phyloP scores from a whole-genome alignment of 2,113 vertebrate genomes.

The Gnathochromis pfefferi region DNA sequence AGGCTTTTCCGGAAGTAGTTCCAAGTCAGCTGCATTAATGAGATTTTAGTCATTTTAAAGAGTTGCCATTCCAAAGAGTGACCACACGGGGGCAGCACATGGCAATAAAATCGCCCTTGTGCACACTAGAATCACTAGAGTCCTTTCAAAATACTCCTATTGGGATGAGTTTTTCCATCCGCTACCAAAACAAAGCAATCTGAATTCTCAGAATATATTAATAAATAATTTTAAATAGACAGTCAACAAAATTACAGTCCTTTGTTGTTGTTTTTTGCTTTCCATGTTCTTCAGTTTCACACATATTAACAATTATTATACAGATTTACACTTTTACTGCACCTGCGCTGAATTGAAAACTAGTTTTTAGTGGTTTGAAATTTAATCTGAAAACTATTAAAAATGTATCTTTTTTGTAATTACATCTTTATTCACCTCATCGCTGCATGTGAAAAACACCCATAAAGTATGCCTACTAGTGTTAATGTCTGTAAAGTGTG shows the following conservation, averaged over 20 bases:
- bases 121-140: background rate
- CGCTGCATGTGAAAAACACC: background rate
- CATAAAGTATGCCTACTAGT: background rate
- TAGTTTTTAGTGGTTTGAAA: background rate
- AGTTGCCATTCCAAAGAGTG: background rate
- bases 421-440: background rate
- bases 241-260: background rate
- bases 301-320: background rate
- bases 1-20: background rate
- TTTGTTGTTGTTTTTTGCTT: background rate
- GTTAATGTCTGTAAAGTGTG: background rate
- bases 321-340: background rate
- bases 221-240: background rate
- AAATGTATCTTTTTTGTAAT: background rate
- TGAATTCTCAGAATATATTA: background rate
- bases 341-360: background rate
- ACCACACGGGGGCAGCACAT: background rate
- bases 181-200: background rate
- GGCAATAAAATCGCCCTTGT: rapidly evolving
- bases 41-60: rapidly evolving
- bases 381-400: background rate
- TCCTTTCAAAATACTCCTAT: background rate
- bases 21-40: background rate
- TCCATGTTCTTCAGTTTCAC: background rate
- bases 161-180: background rate